Percentiles rank a stretch among this genome's conserved stretches.
These are phyloP conservation scores for Centruroides vittatus DNA, from an alignment of 1,140 invertebrate genomes.

Conservation along the genomic window DNA sequence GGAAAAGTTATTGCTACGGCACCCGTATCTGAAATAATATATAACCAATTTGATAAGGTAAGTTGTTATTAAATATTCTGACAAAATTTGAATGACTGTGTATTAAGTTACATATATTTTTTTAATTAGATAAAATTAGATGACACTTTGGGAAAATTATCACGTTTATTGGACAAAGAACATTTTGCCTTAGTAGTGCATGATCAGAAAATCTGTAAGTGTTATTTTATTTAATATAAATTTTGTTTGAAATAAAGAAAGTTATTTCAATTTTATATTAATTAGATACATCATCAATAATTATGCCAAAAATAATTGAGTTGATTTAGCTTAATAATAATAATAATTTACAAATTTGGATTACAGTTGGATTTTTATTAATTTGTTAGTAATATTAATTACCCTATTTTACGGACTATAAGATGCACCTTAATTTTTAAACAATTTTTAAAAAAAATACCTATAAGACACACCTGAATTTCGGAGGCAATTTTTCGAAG, in stretches of 20 bases:
- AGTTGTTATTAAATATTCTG: neutral
- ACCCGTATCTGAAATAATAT: constrained; percentile 37
- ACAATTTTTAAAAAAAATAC: too few species aligned
- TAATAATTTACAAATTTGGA: too few species aligned
- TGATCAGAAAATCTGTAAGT: constrained; percentile 40
- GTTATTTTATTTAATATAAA: neutral
- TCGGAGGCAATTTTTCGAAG: too few species aligned
- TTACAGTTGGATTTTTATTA: too few species aligned
- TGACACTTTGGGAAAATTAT: constrained; percentile 52
- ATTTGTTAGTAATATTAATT: too few species aligned
- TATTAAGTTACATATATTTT: constrained; percentile 51
- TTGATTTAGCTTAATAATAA: too few species aligned
- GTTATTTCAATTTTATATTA: too few species aligned
- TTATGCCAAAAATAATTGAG: too few species aligned
- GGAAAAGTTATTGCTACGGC: constrained; percentile 45
- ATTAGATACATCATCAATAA: too few species aligned
- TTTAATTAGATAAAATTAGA: constrained; percentile 30
- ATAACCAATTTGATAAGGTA: neutral
- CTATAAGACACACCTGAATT: too few species aligned
- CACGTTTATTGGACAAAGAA: constrained; percentile 61
- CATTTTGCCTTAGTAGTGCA: constrained; percentile 57
- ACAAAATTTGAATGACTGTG: neutral
- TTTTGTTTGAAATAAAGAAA: neutral
- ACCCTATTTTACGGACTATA: too few species aligned
- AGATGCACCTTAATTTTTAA: too few species aligned